Evolutionary conservation across 1,140 invertebrate species (phyloP).

Genomic region (Steinernema feltiae): DNA sequence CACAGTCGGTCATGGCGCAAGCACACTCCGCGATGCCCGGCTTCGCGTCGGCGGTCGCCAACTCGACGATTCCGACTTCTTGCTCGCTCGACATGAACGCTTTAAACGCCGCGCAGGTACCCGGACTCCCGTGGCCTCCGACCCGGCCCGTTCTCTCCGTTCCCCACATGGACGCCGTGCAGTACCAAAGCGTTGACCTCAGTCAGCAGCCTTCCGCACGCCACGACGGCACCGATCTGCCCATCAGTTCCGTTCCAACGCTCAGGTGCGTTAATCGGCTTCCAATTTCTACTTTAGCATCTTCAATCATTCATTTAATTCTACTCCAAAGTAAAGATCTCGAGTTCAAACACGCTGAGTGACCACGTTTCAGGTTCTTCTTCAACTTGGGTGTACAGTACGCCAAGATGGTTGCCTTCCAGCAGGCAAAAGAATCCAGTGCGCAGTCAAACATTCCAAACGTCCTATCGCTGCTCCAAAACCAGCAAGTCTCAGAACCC

Average conservation of each 20-base stretch:
- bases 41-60: no score
- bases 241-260: neutral
- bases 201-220: neutral
- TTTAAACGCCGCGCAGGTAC: neutral
- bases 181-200: neutral
- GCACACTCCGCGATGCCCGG: no score
- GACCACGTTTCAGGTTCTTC: constrained; percentile 10
- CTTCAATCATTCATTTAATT: no score
- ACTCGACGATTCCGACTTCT: neutral
- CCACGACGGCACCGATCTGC: neutral
- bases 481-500: no score
- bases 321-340: no score
- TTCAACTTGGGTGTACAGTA: constrained; percentile 4
- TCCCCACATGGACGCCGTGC: neutral
- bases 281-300: no score
- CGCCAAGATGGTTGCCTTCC: neutral
- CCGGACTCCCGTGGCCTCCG: neutral
- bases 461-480: neutral
- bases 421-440: neutral
- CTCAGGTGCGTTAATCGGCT: neutral
- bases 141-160: neutral
- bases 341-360: neutral
- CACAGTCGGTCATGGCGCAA: neutral
- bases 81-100: neutral
- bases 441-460: neutral